These are phyloP conservation scores for Baronia brevicornis DNA, from an alignment of 2,888 invertebrate species.

Conservation along the genomic window DNA sequence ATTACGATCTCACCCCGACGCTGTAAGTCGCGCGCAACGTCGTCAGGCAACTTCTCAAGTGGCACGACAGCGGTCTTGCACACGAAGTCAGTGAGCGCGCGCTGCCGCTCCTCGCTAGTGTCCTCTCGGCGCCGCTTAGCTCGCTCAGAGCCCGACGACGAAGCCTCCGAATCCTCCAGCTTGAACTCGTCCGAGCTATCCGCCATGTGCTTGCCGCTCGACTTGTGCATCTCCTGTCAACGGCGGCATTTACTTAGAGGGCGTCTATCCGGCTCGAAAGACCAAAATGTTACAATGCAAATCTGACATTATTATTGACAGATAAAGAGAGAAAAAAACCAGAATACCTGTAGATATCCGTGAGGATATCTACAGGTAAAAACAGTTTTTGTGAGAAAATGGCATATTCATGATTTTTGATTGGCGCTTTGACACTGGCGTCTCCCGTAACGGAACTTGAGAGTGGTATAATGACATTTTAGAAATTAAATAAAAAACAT, in stretches of 20 bases:
- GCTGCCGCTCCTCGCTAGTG: constrained; percentile 26
- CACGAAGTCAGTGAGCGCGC: constrained; percentile 44
- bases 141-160: constrained; percentile 39
- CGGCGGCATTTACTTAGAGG: constrained; percentile 1
- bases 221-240: constrained; percentile 69
- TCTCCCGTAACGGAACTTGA: no score
- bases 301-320: no score
- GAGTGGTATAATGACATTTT: no score
- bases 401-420: no score
- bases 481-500: no score
- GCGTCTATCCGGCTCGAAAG: no score
- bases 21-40: constrained; percentile 47
- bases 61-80: constrained; percentile 60
- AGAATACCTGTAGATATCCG: no score
- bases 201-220: constrained; percentile 71
- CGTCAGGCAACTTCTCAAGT: constrained; percentile 55
- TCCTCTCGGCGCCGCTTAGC: constrained; percentile 34
- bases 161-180: constrained; percentile 44
- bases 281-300: no score
- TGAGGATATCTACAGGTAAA: no score
- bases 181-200: constrained; percentile 71
- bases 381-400: no score
- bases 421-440: no score
- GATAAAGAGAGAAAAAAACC: no score
- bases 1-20: constrained; percentile 44